Percentiles rank a stretch among this genome's conserved stretches.
Evolutionary conservation across 2,113 vertebrate species (phyloP).

Genomic region (Indicator indicator): DNA sequence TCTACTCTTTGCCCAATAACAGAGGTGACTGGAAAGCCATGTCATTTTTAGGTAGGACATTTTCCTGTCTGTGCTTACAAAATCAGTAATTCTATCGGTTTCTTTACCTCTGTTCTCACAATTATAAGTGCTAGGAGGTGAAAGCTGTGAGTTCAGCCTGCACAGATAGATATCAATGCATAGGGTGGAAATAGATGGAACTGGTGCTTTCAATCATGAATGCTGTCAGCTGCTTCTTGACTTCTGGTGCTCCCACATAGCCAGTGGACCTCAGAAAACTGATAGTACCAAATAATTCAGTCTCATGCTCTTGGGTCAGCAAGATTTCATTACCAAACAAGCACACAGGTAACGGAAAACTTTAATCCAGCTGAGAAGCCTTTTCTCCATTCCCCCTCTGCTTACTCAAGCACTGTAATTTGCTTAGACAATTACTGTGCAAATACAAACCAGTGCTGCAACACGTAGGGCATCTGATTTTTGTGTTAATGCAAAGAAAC

Average conservation of each 20-base stretch:
- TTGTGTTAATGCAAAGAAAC: background rate
- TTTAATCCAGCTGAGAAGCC: background rate
- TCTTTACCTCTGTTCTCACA: background rate
- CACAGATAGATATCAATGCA: background rate
- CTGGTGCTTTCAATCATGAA: background rate
- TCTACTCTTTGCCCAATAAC: background rate
- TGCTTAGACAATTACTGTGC: background rate
- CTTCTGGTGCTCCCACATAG: background rate
- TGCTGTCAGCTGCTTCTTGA: background rate
- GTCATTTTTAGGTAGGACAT: background rate
- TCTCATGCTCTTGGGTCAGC: background rate
- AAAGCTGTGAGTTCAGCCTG: background rate
- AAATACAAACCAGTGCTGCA: background rate
- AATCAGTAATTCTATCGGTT: background rate
- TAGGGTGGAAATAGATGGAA: background rate
- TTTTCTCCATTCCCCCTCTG: background rate
- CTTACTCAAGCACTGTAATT: background rate
- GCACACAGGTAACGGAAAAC: background rate
- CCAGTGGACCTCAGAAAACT: background rate
- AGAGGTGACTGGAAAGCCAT: background rate
- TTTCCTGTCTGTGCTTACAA: background rate
- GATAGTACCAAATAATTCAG: background rate
- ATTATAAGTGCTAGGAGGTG: rapidly evolving
- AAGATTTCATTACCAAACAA: background rate
- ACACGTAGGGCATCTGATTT: background rate